A percentile compares a stretch with the other conserved stretches of the same genome.
Evolutionary conservation across 2,888 invertebrate genomes (phyloP).

Genomic region (Diachrysia chrysitis): DNA sequence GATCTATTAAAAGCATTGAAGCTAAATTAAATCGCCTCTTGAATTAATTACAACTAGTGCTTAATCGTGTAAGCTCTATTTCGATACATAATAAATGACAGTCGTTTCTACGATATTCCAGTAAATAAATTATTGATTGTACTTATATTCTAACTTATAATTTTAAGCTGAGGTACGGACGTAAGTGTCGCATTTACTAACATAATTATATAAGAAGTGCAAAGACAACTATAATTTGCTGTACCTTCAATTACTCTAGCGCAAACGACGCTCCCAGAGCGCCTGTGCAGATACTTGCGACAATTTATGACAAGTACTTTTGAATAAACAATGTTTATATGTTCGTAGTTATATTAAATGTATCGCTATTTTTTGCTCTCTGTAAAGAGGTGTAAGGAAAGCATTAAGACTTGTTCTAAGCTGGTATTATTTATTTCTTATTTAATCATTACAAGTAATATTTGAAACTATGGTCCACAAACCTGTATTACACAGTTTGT

Average conservation of each 20-base stretch:
- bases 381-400: too few species aligned
- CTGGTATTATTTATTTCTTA: too few species aligned
- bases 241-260: constrained; percentile 66
- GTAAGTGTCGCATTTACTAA: constrained; percentile 14
- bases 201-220: constrained; percentile 29
- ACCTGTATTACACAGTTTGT: too few species aligned
- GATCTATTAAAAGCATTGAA: too few species aligned
- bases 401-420: too few species aligned
- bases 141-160: too few species aligned
- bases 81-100: neutral
- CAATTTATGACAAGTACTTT: constrained; percentile 9
- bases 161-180: neutral
- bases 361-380: too few species aligned
- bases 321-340: neutral
- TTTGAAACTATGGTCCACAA: too few species aligned
- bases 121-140: neutral
- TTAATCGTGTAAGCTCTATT: neutral
- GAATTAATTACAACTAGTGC: neutral
- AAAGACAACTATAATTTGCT: constrained; percentile 61
- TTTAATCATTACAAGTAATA: too few species aligned
- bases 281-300: constrained; percentile 14
- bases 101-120: neutral
- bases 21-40: neutral
- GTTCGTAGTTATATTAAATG: too few species aligned
- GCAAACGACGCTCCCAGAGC: constrained; percentile 27